Conservation (phyloP, 2,888 invertebrate genomes). For the Steinernema scapterisci region DNA sequence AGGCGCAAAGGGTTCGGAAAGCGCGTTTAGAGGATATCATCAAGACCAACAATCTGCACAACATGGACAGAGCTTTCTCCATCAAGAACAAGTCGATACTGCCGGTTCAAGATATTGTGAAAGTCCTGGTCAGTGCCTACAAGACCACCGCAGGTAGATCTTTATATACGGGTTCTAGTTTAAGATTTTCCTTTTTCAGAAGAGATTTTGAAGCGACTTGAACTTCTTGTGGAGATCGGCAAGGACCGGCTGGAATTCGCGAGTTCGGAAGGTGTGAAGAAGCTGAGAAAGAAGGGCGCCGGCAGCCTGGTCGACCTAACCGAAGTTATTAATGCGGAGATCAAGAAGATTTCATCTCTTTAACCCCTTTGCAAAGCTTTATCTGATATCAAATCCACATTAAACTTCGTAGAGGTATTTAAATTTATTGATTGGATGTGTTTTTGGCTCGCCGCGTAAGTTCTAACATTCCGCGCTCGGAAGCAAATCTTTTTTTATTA, state of each 20-base stretch:
- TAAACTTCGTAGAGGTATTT: no score
- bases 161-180: not conserved
- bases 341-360: not conserved
- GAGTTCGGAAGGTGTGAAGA: not conserved
- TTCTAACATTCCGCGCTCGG: no score
- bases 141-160: not conserved
- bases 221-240: not conserved
- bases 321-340: conserved; percentile 12
- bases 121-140: not conserved
- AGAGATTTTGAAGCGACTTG: not conserved
- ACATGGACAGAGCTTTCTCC: not conserved
- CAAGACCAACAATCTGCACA: not conserved
- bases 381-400: no score
- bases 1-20: not conserved
- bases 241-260: not conserved
- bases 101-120: not conserved
- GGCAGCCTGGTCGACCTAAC: not conserved
- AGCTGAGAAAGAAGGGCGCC: not conserved
- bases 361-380: no score
- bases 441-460: no score
- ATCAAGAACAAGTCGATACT: not conserved
- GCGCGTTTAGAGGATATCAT: not conserved
- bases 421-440: no score
- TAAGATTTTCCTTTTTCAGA: not conserved
- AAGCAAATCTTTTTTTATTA: no score